Conservation (phyloP, 2,888 invertebrate species). For the Andrena trimmerana region DNA sequence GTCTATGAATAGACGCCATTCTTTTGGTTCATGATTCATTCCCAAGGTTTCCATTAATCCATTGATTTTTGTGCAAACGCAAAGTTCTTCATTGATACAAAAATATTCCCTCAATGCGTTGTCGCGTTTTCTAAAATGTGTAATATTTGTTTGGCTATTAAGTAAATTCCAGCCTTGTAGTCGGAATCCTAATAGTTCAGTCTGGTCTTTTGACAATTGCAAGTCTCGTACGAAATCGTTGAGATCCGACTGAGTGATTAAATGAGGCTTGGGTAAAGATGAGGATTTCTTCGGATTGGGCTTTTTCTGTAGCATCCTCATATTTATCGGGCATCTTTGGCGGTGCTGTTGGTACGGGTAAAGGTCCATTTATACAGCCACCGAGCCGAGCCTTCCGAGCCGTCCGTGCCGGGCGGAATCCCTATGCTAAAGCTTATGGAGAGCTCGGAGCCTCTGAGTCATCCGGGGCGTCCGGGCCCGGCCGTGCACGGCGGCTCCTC, state of each 20-base stretch:
- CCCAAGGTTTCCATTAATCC: conserved; percentile 31
- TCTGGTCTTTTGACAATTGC: neutral
- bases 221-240: conserved; percentile 11
- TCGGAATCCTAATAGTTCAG: conserved; percentile 1
- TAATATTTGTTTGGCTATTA: neutral
- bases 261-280: neutral
- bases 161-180: conserved; percentile 7
- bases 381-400: no score
- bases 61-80: conserved; percentile 48
- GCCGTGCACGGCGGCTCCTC: no score
- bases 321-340: no score
- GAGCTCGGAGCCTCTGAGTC: no score
- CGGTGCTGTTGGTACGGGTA: neutral
- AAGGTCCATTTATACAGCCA: no score
- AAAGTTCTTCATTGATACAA: conserved; percentile 26
- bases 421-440: no score
- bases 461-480: no score
- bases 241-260: conserved; percentile 3
- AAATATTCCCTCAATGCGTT: conserved; percentile 43
- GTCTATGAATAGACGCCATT: no score
- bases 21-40: conserved; percentile 43
- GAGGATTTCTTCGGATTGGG: neutral
- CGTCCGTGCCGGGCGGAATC: no score
- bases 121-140: conserved; percentile 15
- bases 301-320: no score